Evolutionary conservation across 2,797 vertebrate genomes (phyloP), one percentile per base, ranked within the genome.

Genomic region (Xenentodon cancila): DNA sequence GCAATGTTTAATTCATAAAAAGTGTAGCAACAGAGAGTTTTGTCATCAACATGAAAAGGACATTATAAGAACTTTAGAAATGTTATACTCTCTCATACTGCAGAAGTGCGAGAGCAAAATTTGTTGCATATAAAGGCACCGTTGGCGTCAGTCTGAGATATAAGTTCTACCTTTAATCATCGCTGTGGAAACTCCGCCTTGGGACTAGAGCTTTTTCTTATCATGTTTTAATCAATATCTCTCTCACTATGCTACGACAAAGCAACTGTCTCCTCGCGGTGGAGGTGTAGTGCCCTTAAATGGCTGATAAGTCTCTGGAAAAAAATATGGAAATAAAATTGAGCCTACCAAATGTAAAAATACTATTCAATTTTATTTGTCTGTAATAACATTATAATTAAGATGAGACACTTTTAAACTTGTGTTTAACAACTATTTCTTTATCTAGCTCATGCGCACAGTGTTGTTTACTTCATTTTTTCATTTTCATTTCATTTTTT

Each of bases 211-310:
- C 86, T 85, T 89, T 89, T 82, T 86, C 85, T 88, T 92, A 93
- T 93, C 89, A 93, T 92, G 85, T 87, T 90, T 92, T 91, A 91
- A 91, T 93, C 90, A 90, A 93, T 93, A 92, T 75, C 76, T 80
- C 77, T 87, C 86, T 88, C 80, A 64, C 83, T 79, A 84, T 87
- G 87, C 84, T 91, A 91, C 89, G 83, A 86, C 86, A 89, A 90
- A 88, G 85, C 87, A 89, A 83, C 71, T 64, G 66, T 78, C 77
- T 65, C 68, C 63, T 54, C 77, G 54, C 79, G 32, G 56, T 51
- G 52, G 60, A 78, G 67, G 57, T 73, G 66, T 45, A 56, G 64
- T 48, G 70, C 68, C 57, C 50, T 68, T 81, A 64, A 76, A 20
- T 30, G 32, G 67, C 73, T 74, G 55, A 71, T 66, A 52, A 78